These are phyloP conservation scores for Zonitis immaculata DNA, from an alignment of 2,888 invertebrate genomes.

Conservation along the genomic window DNA sequence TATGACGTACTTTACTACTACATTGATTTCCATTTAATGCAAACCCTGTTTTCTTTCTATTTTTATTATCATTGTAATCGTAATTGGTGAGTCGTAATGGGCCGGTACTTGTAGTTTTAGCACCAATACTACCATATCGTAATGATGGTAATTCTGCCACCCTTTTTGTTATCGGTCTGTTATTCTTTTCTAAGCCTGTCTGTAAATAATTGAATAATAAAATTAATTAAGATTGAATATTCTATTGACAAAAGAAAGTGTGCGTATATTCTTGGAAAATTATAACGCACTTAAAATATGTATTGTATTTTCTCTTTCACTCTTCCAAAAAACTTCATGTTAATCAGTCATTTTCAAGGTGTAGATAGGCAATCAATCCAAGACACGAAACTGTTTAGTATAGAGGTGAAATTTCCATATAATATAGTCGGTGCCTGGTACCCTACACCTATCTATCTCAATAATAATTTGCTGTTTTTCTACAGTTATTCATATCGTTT, in stretches of 20 bases:
- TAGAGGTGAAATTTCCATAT: conserved; percentile 6
- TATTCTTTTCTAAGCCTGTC: conserved; percentile 11
- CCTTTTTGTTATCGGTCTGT: conserved; percentile 24
- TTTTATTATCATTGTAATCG: conserved; percentile 24
- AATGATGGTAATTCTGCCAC: conserved; percentile 41
- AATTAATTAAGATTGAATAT: neutral
- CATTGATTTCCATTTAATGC: conserved; percentile 16
- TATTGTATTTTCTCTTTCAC: neutral
- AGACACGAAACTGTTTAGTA: conserved; percentile 15
- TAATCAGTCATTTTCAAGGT: conserved; percentile 24
- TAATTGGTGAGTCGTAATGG: conserved; percentile 31
- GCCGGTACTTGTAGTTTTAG: conserved; percentile 31
- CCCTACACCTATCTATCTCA: conserved; percentile 24
- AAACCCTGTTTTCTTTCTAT: conserved; percentile 3
- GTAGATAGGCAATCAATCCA: conserved; percentile 24
- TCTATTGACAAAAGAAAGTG: too few relatives aligned
- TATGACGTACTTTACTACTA: too few relatives aligned
- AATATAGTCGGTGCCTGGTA: conserved; percentile 31
- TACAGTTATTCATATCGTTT: too few relatives aligned
- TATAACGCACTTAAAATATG: conserved; percentile 14
- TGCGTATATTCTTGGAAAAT: conserved; percentile 1
- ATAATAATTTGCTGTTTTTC: too few relatives aligned
- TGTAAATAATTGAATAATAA: conserved; percentile 2
- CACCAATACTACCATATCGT: conserved; percentile 38
- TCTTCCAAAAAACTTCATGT: conserved; percentile 13